Base-by-base conservation (phyloP, 2,888 invertebrate species). In the Lamellibrachia satsuma region DNA sequence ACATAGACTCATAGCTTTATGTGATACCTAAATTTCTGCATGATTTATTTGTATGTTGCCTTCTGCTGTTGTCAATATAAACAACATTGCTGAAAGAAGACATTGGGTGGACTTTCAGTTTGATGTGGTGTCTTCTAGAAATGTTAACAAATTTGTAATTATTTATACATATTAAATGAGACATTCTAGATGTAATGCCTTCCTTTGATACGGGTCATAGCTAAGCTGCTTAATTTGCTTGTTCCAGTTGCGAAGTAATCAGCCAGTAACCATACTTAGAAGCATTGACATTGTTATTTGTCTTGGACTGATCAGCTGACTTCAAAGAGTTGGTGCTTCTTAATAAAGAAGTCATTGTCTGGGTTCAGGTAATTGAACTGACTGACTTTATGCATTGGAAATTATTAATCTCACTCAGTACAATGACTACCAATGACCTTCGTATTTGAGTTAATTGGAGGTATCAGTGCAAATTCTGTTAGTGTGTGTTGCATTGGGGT, bases 321-420 rank as follows among this genome's bases (percentile, higher is more conserved):
- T 75, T 75, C 75, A 75, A 75, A 75, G 75, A 75, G 75, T 75
- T 75, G 75, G 75, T 75, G 75, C 75, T 75, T 75, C 75, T 75
- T 75, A 75, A 75, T 75, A 15, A 75, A 6, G 8, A 15, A 75
- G 22, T 22, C 75, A 75, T 75, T 75, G 75, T 75, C 22, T 22
- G 22, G 75, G 15, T 75, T 75, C 75, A 75, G 11, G 22, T 15
- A 75, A 75, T 15, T 75, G 75, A 75, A 75, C 75, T 75, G 75
- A 75, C 75, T 75, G 39, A 39, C 22, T 75, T 15, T 75, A 22
- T 15, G 75, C 15, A 11, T 6, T 15, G 22, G 22, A 2, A 75
- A 75, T 22, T 15, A 75, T 75, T 75, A 22, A 75, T 75, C 75
- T 75, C 75, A 22, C 15, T 75, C n/a, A 75, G 75, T 75, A 11